phyloP scores from a whole-genome alignment of 2,888 invertebrate species.

The Hydraecia micacea region DNA sequence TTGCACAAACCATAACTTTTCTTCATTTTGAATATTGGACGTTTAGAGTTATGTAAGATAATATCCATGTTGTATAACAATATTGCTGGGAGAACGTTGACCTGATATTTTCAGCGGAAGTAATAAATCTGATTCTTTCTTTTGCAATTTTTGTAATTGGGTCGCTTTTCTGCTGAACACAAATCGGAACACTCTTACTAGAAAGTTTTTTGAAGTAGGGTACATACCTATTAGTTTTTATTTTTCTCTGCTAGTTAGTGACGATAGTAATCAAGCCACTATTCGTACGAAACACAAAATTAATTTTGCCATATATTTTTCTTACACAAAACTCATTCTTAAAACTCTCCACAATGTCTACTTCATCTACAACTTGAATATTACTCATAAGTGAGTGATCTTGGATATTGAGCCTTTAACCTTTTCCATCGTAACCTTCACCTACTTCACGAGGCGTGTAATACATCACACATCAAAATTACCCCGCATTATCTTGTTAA shows the following conservation, averaged over 20 bases:
- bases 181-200: neutral
- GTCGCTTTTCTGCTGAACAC: slow-evolving; percentile 1
- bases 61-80: slow-evolving; percentile 13
- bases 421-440: slow-evolving; percentile 66
- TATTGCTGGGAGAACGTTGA: slow-evolving; percentile 23
- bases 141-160: slow-evolving; percentile 24
- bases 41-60: too few relatives aligned
- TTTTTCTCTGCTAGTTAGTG: neutral
- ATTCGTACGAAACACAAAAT: neutral
- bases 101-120: slow-evolving; percentile 34
- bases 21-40: neutral
- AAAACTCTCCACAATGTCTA: neutral
- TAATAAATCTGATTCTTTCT: slow-evolving; percentile 24
- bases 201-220: neutral
- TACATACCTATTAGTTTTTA: neutral
- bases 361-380: slow-evolving; percentile 19
- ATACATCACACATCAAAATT: slow-evolving; percentile 69
- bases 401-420: slow-evolving; percentile 63
- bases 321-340: neutral
- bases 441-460: slow-evolving; percentile 63
- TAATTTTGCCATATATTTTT: neutral
- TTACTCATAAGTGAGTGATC: slow-evolving; percentile 60
- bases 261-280: too few relatives aligned
- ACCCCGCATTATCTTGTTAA: slow-evolving; percentile 68
- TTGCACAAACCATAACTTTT: neutral